A percentile compares a stretch with the other conserved stretches of the same genome.
Evolutionary conservation across 2,113 vertebrate genomes (phyloP).

Genomic region (Nyctibius bracteatus): DNA sequence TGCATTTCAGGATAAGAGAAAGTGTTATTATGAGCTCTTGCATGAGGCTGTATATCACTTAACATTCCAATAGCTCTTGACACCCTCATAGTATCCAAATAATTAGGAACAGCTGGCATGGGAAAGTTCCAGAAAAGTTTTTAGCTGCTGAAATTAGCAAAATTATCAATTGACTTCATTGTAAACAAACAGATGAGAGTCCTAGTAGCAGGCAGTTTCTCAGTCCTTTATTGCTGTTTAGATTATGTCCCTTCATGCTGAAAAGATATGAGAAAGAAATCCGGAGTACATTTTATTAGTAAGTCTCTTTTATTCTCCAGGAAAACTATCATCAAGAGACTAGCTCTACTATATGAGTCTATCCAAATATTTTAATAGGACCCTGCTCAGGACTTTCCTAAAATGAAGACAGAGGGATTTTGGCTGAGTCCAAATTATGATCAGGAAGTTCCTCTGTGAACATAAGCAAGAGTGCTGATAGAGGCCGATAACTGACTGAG

Average conservation of each 20-base stretch:
- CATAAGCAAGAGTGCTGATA: conserved; percentile 58
- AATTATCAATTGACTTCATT: background rate
- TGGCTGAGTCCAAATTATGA: conserved; percentile 45
- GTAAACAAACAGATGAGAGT: conserved; percentile 13
- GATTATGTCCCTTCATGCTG: background rate
- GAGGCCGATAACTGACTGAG: conserved; percentile 67
- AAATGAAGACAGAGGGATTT: conserved; percentile 43
- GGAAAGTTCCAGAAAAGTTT: conserved; percentile 4
- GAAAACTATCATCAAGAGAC: conserved; percentile 25
- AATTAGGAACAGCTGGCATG: conserved; percentile 11
- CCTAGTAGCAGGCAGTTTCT: background rate
- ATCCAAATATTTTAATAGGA: conserved; percentile 54
- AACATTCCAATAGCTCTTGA: background rate
- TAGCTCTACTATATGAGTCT: background rate
- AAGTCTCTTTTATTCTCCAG: background rate
- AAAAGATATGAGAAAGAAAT: conserved; percentile 16
- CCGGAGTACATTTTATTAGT: background rate
- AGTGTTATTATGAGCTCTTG: background rate
- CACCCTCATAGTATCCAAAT: background rate
- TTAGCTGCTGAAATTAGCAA: conserved; percentile 37
- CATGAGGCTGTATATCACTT: background rate
- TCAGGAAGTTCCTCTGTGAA: conserved; percentile 30
- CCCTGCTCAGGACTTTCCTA: conserved; percentile 9
- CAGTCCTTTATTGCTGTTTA: background rate
- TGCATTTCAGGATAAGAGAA: background rate